Base-by-base conservation (phyloP, 2,113 vertebrate species). In the Morphnarchus princeps region DNA sequence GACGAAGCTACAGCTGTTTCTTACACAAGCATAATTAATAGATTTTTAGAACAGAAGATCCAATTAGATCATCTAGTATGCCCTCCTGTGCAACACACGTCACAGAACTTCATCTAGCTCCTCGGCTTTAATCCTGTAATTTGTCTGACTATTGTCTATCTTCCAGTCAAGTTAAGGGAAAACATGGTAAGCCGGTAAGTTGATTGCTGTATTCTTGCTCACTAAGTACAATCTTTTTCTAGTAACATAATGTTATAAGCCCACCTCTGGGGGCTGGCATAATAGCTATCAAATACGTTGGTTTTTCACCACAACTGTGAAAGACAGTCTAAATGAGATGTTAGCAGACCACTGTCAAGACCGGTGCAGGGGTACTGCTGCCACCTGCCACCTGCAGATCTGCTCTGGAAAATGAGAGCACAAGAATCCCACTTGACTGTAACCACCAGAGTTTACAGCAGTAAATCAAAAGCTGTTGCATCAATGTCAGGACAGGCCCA, bases 331-430 rank as follows among this genome's bases (percentile, higher is more conserved):
- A 74, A 38, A 8, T 40, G 38, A 67, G 42, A 52, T 11, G 17
- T 38, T 38, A 66, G 26, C n/a, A 83, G 26, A 40, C 5, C 15
- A n/a, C 0, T 0, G 11, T 17, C 12, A 17, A 29, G 28, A 70
- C 4, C n/a, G 34, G 8, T 3, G 14, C 1, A 0, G 38, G 5
- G 12, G 9, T 11, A 2, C 28, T 54, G 25, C 28, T 82, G 28
- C 38, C 54, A 42, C n/a, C 38, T 28, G 26, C 26, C 61, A 47
- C 40, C 19, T 70, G 42, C 31, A 29, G 67, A 59, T 77, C 24
- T 66, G 5, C 32, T 50, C 47, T 36, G 59, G 52, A 32, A 87
- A 82, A 17, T 9, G 29, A 63, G 13, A 82, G n/a, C 16, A 50
- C 22, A 14, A 11, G 57, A 19, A 73, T 49, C 24, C 50, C 47